These are phyloP conservation scores for Cosmia trapezina DNA, from an alignment of 2,888 invertebrate genomes.

Conservation along the genomic window DNA sequence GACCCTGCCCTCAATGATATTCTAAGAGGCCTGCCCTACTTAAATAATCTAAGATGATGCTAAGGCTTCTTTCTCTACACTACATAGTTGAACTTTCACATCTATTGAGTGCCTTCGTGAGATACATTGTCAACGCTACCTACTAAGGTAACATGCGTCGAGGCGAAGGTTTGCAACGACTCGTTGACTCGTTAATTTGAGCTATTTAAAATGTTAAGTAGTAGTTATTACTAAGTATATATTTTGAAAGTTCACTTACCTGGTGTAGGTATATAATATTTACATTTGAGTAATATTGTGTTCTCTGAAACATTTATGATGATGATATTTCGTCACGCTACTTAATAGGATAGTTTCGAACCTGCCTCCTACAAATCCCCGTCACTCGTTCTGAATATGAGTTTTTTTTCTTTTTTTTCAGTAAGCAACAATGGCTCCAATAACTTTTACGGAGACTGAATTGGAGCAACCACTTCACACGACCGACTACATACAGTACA, in stretches of 20 bases:
- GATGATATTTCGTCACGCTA: background rate
- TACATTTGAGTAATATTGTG: background rate
- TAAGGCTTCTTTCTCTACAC: background rate
- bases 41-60: background rate
- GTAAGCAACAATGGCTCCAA: constrained; percentile 69
- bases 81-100: background rate
- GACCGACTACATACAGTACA: constrained; percentile 60
- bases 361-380: background rate
- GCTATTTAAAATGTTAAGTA: too few relatives aligned
- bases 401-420: constrained; percentile 51
- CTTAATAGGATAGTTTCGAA: background rate
- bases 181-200: background rate
- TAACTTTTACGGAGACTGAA: constrained; percentile 69
- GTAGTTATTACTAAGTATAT: too few relatives aligned
- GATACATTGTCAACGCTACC: too few relatives aligned
- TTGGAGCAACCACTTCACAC: constrained; percentile 54
- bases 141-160: background rate
- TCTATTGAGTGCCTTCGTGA: too few relatives aligned
- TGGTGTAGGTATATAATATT: background rate
- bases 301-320: background rate
- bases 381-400: background rate
- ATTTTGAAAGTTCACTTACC: too few relatives aligned
- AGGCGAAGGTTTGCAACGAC: background rate
- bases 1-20: background rate
- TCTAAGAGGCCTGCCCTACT: constrained; percentile 1